phyloP scores from a whole-genome alignment of 2,888 invertebrate species.

The Polyploca ridens region DNA sequence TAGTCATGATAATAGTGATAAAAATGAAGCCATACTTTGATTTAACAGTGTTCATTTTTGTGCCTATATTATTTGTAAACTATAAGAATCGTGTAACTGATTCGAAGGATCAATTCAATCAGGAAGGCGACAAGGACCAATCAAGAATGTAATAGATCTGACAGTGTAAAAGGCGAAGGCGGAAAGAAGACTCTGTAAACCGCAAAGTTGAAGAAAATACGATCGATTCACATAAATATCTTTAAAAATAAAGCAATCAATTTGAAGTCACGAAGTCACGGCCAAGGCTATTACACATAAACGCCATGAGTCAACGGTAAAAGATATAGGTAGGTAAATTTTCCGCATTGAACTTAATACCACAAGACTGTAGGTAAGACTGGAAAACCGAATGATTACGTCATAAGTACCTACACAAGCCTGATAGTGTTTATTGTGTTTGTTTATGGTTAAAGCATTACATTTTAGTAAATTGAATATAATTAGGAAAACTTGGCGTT shows the following conservation, averaged over 20 bases:
- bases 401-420: not conserved
- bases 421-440: conserved; percentile 3
- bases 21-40: too few species aligned
- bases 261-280: not conserved
- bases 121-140: too few species aligned
- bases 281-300: not conserved
- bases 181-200: not conserved
- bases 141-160: too few species aligned
- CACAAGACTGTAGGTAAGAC: not conserved
- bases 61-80: too few species aligned
- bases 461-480: not conserved
- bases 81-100: too few species aligned
- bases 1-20: not conserved
- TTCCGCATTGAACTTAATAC: not conserved
- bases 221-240: not conserved
- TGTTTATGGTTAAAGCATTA: not conserved
- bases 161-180: too few species aligned
- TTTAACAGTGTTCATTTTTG: not conserved
- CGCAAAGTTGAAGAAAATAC: not conserved
- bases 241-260: not conserved
- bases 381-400: not conserved
- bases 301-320: not conserved
- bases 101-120: too few species aligned
- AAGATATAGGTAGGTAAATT: not conserved
- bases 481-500: not conserved